Base-by-base conservation (phyloP, 2,797 vertebrate genomes). In the Tinamus major region DNA sequence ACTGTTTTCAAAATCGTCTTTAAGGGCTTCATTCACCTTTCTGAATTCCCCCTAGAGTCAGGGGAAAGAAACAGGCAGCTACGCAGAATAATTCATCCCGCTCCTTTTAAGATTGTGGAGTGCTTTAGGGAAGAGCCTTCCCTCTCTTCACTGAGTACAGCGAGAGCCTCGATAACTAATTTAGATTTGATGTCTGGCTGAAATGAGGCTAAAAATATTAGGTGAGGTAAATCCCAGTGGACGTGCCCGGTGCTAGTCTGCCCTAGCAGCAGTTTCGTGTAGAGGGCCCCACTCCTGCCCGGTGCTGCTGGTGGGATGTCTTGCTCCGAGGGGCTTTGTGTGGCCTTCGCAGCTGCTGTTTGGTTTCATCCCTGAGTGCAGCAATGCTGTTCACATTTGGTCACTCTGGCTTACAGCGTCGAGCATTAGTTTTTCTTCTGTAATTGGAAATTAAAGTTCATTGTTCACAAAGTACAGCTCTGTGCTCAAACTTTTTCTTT, bases 271-370 rank as follows among this genome's bases (percentile, higher is more conserved):
- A 17, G 10, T 7, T 84, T 42, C 70, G 61, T 8, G 4, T 0
- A 3, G 39, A 46, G 70, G 44, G 48, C 19, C 62, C 86, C 64
- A 35, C 59, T 39, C 51, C 79, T 89, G 51, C 82, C 46, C 69
- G 3, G 8, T 58, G 39, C 59, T 81, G 14, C 26, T 53, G 10
- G 26, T 62, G 44, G 31, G 56, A 1, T 10, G 48, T 42, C 64
- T 76, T 75, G 74, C 63, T 88, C 61, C 71, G 46, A 85, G 64
- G 56, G 63, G 4, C 39, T 31, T 16, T 17, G 27, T n/a, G 42
- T 64, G 75, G 64, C 90, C 82, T 94, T 90, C 75, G 62, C 84
- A 86, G 69, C 68, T 92, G 80, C 88, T 63, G 88, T 92, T 16
- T 44, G 58, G 16, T 90, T 76, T 92, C 76, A 51, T 88, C 69